phyloP scores from a whole-genome alignment of 2,113 vertebrate species.

The Rallus limicola region DNA sequence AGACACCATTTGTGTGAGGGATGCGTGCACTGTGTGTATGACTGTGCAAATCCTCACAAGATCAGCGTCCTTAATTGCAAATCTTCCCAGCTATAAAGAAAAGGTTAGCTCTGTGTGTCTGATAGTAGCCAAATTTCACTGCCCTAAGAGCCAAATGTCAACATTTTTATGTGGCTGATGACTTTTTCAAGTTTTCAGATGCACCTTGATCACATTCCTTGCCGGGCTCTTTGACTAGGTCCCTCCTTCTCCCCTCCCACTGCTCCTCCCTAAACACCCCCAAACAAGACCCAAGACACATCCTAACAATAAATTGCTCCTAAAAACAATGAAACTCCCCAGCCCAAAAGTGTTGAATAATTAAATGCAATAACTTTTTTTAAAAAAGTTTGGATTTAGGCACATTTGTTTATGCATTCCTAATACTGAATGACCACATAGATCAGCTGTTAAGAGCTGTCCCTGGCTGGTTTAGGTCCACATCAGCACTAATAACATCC shows the following conservation, averaged over 20 bases:
- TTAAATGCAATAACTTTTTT: not conserved
- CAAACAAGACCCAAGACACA: not conserved
- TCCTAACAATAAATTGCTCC: not conserved
- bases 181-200: not conserved
- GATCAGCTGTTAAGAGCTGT: not conserved
- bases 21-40: not conserved
- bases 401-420: not conserved
- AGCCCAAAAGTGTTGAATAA: not conserved
- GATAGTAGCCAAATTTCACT: not conserved
- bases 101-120: rapidly evolving
- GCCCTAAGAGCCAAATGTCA: not conserved
- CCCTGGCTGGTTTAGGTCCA: not conserved
- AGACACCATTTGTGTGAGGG: not conserved
- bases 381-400: not conserved
- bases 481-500: not conserved
- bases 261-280: not conserved
- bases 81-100: not conserved
- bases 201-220: not conserved
- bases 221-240: not conserved
- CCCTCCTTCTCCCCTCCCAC: not conserved
- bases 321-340: not conserved
- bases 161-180: not conserved
- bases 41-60: not conserved
- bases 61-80: not conserved
- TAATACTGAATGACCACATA: not conserved